Conservation (phyloP, 1,140 invertebrate species). For the Cydia pomonella region DNA sequence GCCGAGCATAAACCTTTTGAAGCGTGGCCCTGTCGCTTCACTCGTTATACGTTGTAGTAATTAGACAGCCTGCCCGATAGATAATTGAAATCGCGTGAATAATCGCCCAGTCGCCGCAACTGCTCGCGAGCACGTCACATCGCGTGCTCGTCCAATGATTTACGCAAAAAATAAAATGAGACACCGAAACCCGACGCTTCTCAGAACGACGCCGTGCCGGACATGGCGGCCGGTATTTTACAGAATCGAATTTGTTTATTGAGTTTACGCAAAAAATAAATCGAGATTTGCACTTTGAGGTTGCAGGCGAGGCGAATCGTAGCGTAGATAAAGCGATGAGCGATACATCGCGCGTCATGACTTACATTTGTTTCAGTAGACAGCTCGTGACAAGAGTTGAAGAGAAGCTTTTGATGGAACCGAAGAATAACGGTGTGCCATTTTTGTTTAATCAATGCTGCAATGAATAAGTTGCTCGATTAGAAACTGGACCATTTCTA, state of each 20-base stretch:
- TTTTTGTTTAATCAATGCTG: slow-evolving; percentile 15
- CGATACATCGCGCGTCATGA: slow-evolving; percentile 23
- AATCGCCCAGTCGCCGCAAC: slow-evolving; percentile 55
- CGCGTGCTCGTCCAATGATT: slow-evolving; percentile 54
- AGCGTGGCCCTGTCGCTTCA: slow-evolving; percentile 30
- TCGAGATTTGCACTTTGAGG: slow-evolving; percentile 4
- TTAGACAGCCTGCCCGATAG: slow-evolving; percentile 52
- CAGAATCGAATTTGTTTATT: slow-evolving; percentile 37
- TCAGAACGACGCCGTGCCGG: slow-evolving; percentile 42
- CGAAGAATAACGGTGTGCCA: slow-evolving; percentile 11
- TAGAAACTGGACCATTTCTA: slow-evolving; percentile 12
- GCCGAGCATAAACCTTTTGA: slow-evolving; percentile 35
- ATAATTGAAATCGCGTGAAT: slow-evolving; percentile 63
- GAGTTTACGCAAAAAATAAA: slow-evolving; percentile 31
- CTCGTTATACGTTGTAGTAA: slow-evolving; percentile 39
- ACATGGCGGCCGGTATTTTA: slow-evolving; percentile 25
- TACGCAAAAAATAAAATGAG: slow-evolving; percentile 51
- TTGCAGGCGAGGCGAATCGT: slow-evolving; percentile 1
- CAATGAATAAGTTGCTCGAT: slow-evolving; percentile 3
- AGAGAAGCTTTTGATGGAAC: slow-evolving; percentile 29
- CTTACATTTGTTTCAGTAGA: slow-evolving; percentile 20
- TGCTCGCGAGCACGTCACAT: slow-evolving; percentile 58
- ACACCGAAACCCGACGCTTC: slow-evolving; percentile 49
- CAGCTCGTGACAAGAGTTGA: slow-evolving; percentile 19
- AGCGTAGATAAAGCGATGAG: slow-evolving; percentile 2